phyloP scores from a whole-genome alignment of 2,888 invertebrate species.

The Hedya salicella region DNA sequence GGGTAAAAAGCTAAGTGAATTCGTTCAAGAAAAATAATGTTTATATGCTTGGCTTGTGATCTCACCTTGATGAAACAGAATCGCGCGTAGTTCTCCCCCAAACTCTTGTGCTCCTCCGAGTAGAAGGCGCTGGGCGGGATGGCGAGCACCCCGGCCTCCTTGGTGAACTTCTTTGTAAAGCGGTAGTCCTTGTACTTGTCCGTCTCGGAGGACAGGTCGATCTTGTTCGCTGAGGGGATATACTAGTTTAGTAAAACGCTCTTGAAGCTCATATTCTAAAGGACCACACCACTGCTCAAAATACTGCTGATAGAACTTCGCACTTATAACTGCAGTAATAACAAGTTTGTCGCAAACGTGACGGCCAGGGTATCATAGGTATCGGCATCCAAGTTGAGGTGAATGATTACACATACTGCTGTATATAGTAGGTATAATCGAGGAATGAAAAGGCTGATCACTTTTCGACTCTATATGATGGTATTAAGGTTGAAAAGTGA shows the following conservation, averaged over 20 bases:
- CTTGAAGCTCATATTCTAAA: no score
- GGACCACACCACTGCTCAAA: background rate
- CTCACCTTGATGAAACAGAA: constrained; percentile 96
- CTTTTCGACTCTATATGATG: no score
- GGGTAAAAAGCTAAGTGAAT: no score
- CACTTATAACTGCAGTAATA: no score
- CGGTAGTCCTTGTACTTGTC: constrained; percentile 93
- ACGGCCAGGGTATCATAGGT: no score
- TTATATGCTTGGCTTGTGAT: background rate
- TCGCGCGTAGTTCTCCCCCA: constrained; percentile 94
- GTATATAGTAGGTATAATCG: no score
- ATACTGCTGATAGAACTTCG: background rate
- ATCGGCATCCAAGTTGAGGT: no score
- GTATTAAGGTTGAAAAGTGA: no score
- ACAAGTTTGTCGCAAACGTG: no score
- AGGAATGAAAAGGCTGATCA: no score
- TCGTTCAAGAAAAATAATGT: background rate
- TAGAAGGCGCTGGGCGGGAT: constrained; percentile 99
- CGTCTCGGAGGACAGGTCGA: constrained; percentile 88
- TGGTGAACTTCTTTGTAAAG: constrained; percentile 98
- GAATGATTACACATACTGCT: no score
- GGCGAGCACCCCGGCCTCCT: constrained; percentile 95
- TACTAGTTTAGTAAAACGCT: background rate
- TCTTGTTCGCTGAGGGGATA: constrained; percentile 82
- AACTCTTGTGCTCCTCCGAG: constrained; percentile 89